Conservation (phyloP, 2,113 vertebrate genomes). For the Calyptommatus sinebrachiatus region DNA sequence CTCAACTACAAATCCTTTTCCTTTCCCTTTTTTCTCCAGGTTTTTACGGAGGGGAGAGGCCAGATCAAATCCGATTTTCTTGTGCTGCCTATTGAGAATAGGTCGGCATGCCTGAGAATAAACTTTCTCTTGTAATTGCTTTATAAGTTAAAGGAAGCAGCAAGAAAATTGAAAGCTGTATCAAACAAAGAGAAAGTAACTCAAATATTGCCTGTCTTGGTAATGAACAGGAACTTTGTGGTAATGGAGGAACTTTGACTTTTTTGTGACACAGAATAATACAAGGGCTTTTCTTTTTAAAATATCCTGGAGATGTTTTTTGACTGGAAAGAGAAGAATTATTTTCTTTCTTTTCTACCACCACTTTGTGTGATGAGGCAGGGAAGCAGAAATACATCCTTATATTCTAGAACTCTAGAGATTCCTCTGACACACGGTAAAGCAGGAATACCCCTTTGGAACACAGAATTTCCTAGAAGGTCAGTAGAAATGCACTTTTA, state of each 20-base stretch:
- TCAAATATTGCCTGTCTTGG: neutral
- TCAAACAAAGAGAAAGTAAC: neutral
- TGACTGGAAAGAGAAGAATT: neutral
- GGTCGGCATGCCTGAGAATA: neutral
- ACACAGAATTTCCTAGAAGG: neutral
- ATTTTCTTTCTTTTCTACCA: neutral
- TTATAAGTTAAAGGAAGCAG: neutral
- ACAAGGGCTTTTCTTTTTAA: neutral
- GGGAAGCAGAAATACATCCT: neutral
- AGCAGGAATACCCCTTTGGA: neutral
- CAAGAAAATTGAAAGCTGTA: neutral
- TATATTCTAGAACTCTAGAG: neutral
- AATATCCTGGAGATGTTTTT: neutral
- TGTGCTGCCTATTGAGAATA: neutral
- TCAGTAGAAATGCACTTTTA: neutral
- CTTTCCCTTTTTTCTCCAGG: neutral
- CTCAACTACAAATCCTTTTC: neutral
- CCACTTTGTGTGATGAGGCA: neutral
- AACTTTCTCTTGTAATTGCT: constrained; percentile 6
- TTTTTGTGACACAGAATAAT: neutral
- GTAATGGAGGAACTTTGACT: neutral
- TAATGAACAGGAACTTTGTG: neutral
- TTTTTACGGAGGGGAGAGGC: neutral
- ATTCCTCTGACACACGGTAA: neutral
- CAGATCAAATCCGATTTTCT: neutral